Base-by-base conservation (phyloP, 2,113 vertebrate species). In the Xenopus borealis region DNA sequence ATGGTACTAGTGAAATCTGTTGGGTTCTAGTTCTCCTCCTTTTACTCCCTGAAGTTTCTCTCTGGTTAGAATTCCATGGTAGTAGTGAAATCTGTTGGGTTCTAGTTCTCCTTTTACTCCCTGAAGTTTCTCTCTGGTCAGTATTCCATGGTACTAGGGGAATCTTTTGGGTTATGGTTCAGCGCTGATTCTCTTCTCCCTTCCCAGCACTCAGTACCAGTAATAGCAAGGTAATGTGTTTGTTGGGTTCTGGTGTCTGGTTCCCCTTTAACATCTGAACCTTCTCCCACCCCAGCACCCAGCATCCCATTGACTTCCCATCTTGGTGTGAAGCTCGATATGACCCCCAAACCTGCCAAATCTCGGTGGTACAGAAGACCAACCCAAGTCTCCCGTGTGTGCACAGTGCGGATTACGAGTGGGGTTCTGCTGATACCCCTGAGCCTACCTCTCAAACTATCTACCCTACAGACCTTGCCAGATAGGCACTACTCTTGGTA, bases 301-400 rank as follows among this genome's bases (percentile, higher is more conserved):
- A 96, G 81, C 93, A 91, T 47, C 95, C 95, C 1, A 94, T 97
- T 9, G 95, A 98, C 80, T 98, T 97, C 79, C 95, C 95, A 0
- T 91, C 93, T 1, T 95, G 88, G 87, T 98, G 95, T 1, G 89
- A 95, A 83, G 88, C 94, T 6, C 93, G 82, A 19, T 93, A 92
- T 16, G 93, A 98, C 69, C 75, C 87, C 0, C 88, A 91, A 80
- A 94, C 90, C 74, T 98, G 96, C 84, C 92, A 88, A 50, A 92
- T 93, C 81, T 92, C 88, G 0, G 86, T 98, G 84, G 95, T 97
- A 68, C 91, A 95, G 87, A 89, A 89, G 53, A 90, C 90, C 17
- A 92, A 95, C 76, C 92, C 91, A 16, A 90, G 85, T 40, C 86
- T 95, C 78, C 92, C 92, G 17, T 98, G 96, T 3, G 81, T 87